Evolutionary conservation across 2,113 vertebrate species (phyloP).

Genomic region (Laticauda laticaudata): DNA sequence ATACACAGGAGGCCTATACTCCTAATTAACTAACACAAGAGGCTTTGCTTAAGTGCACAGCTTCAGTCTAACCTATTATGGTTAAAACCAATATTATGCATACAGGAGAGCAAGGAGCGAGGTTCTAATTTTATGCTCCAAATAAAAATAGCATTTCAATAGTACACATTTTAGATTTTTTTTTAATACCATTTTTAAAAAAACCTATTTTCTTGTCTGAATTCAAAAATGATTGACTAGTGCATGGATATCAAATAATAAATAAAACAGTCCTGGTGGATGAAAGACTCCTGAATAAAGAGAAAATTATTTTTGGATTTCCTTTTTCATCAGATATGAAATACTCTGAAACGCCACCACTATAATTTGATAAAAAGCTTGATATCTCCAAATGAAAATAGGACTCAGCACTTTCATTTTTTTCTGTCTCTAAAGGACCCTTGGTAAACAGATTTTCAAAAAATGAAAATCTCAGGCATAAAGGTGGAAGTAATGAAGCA

Average conservation of each 20-base stretch:
- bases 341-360: slow-evolving; percentile 85
- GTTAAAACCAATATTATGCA: slow-evolving; percentile 51
- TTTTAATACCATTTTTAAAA: slow-evolving; percentile 20
- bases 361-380: slow-evolving; percentile 93
- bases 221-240: slow-evolving; percentile 77
- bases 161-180: slow-evolving; percentile 49
- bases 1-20: slow-evolving; percentile 14
- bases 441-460: slow-evolving; percentile 78
- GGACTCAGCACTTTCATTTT: slow-evolving; percentile 88
- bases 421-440: slow-evolving; percentile 79
- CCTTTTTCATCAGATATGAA: slow-evolving; percentile 87
- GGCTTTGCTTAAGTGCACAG: slow-evolving; percentile 34
- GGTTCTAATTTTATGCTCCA: slow-evolving; percentile 50
- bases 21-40: slow-evolving; percentile 51
- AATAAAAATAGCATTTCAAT: slow-evolving; percentile 63
- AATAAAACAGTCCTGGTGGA: slow-evolving; percentile 72
- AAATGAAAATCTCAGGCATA: slow-evolving; percentile 80
- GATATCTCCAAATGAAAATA: slow-evolving; percentile 89
- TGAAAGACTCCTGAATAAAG: slow-evolving; percentile 77
- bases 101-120: slow-evolving; percentile 26
- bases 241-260: slow-evolving; percentile 77
- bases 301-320: slow-evolving; percentile 83
- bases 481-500: slow-evolving; percentile 81
- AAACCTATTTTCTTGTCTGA: slow-evolving; percentile 74
- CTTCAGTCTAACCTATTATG: slow-evolving; percentile 42